These are phyloP conservation scores for Pristionchus arcanus DNA, from an alignment of 2,888 invertebrate species.

Conservation along the genomic window DNA sequence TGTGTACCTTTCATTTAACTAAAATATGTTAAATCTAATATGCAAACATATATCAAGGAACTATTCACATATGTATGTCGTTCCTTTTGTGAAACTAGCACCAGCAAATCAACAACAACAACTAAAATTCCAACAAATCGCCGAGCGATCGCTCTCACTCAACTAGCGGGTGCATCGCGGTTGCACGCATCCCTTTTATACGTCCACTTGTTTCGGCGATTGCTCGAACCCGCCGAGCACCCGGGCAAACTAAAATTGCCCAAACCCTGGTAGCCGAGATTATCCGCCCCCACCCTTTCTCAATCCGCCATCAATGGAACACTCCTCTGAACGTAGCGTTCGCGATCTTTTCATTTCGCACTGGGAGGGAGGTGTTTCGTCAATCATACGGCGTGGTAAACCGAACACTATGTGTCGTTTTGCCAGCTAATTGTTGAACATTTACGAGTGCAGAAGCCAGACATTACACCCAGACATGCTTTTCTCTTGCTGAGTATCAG, in stretches of 20 bases:
- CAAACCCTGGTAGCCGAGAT: neutral
- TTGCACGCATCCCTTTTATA: neutral
- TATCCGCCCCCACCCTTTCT: neutral
- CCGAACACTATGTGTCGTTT: no score
- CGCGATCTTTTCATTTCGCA: neutral
- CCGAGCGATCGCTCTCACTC: neutral
- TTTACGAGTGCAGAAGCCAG: no score
- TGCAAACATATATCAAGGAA: no score
- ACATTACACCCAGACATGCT: no score
- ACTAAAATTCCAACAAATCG: no score
- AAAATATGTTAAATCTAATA: no score
- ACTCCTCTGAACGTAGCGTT: neutral
- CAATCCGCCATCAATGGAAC: neutral
- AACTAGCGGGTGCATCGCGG: neutral
- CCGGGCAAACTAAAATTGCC: neutral
- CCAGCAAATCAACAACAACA: no score
- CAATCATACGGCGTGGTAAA: neutral
- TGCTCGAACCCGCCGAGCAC: neutral
- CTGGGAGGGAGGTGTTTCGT: neutral
- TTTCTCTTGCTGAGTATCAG: no score
- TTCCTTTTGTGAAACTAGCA: no score
- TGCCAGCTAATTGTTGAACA: no score
- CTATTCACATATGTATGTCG: no score
- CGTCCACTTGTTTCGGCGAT: constrained; percentile 13
- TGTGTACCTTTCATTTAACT: no score